Evolutionary conservation across 30 jellyfish, hydroid and myxozoan genomes (phyloP).

Genomic region (Clytia hemisphaerica): DNA sequence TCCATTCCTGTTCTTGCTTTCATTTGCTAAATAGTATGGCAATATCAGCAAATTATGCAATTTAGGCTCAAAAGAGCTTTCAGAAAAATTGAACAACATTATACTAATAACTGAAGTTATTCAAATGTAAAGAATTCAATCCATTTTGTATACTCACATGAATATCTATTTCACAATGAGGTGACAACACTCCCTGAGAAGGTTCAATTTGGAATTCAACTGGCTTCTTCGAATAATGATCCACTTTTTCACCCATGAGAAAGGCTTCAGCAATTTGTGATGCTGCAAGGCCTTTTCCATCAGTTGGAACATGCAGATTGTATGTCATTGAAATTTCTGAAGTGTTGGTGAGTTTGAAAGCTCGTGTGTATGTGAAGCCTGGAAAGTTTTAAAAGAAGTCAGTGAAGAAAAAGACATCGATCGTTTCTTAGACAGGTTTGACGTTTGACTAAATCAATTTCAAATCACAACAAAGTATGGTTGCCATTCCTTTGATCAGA

Average conservation of each 20-base stretch:
- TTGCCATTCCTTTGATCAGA: too few relatives aligned
- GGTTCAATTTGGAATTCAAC: constrained; percentile 79
- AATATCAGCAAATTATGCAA: too few relatives aligned
- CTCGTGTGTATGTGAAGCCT: constrained; percentile 75
- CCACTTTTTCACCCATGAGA: constrained; percentile 14
- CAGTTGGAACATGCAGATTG: constrained; percentile 77
- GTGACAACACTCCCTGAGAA: constrained; percentile 49
- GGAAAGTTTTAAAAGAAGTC: not conserved
- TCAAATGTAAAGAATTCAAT: too few relatives aligned
- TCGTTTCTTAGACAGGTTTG: too few relatives aligned
- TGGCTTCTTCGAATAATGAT: constrained; percentile 40
- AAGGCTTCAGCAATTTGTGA: too few relatives aligned
- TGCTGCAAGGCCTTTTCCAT: constrained; percentile 79
- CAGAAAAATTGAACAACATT: too few relatives aligned
- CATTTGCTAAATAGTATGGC: too few relatives aligned
- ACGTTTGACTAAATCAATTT: too few relatives aligned
- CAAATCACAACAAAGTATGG: too few relatives aligned
- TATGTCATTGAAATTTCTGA: constrained; percentile 88
- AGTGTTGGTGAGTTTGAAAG: constrained; percentile 72
- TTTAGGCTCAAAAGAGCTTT: too few relatives aligned
- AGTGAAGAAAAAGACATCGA: not conserved
- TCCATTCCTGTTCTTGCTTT: too few relatives aligned
- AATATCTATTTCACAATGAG: constrained; percentile 63
- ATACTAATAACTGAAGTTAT: too few relatives aligned
- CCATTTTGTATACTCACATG: constrained; percentile 48